These are phyloP conservation scores for Bathynomus jamesi DNA, from an alignment of 1,140 invertebrate species.

Conservation along the genomic window DNA sequence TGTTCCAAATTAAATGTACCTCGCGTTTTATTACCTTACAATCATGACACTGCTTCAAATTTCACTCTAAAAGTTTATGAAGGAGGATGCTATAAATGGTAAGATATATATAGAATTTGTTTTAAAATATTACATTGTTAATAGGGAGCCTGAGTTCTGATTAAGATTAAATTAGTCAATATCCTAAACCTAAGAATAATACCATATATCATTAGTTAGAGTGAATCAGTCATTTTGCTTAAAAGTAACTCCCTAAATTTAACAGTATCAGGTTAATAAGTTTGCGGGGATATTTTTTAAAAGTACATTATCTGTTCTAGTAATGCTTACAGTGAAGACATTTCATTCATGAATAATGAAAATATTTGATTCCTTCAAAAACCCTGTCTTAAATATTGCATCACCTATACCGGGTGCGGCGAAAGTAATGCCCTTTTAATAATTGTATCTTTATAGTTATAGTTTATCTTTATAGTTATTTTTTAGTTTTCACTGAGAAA, in stretches of 20 bases:
- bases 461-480: no score
- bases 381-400: no score
- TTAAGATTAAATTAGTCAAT: background rate
- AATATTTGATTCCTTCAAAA: no score
- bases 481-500: no score
- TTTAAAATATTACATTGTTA: background rate
- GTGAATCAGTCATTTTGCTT: background rate
- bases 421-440: no score
- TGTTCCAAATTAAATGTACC: slow-evolving; percentile 7
- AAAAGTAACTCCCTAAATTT: background rate
- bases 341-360: no score
- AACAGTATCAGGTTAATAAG: background rate
- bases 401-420: no score
- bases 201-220: background rate
- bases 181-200: background rate
- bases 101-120: no score
- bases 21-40: slow-evolving; percentile 6
- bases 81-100: slow-evolving; percentile 11
- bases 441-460: no score
- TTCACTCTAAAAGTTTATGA: slow-evolving; percentile 11
- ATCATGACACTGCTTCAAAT: slow-evolving; percentile 4
- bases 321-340: no score
- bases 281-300: background rate
- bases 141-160: background rate
- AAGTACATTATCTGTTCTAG: no score